Evolutionary conservation across 2,888 invertebrate genomes (phyloP), one percentile per base, ranked within the genome.

Genomic region (Catocala nupta): DNA sequence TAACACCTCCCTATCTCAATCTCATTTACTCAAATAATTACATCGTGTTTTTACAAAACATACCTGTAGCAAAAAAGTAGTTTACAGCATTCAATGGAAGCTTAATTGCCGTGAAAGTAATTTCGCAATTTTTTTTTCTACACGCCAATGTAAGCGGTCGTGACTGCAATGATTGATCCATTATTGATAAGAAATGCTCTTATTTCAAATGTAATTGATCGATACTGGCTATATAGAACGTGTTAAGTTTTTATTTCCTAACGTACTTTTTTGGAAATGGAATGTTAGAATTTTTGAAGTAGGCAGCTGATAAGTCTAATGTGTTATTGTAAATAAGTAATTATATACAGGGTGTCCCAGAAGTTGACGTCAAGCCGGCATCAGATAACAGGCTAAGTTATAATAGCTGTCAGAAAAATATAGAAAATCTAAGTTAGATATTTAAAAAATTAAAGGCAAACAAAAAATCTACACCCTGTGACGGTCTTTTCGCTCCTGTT

Each of bases 181-280:
- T 91, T 91, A 92, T 88, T 91, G 92, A 93, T 93, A 93, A 93
- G 91, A 86, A 91, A 86, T 84, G 89, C 88, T 93, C 91, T 89
- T 86, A 92, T 93, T 93, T 82, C 89, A 83, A 89, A 87, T 91
- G 90, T 91, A 92, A 92, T 90, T 92, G 92, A 93, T 93, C 90
- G 91, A 91, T 84, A 78, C 81, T 75, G 79, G 91, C 92, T 93
- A 91, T 78, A 83, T 70, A 84, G 80, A 78, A 82, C 82, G 85
- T 80, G 84, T 89, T 87, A 85, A 86, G 86, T 85, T 87, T 87
- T 80, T 88, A 89, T 90, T 90, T 90, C 88, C 78, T 88, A 87
- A 84, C 59, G 44, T 81, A 77, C 83, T 83, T 84, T 84, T 81
- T 75, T 78, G 76, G 42, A n/a, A 73, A 73, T 59, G 66, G 70